Conservation (phyloP, 2,797 vertebrate species). For the Scleropages formosus region DNA sequence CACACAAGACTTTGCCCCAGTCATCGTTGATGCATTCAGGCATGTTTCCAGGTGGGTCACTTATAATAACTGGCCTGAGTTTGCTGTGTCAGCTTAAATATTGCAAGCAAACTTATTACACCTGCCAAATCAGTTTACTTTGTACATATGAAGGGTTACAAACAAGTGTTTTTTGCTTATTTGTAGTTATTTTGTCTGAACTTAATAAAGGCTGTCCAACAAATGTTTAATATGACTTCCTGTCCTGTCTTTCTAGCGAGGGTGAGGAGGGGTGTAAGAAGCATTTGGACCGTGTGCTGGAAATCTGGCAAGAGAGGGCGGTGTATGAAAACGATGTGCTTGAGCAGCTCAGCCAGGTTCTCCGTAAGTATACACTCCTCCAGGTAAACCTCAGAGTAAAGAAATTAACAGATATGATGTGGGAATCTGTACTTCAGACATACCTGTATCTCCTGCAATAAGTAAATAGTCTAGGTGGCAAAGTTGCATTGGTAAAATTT, state of each 20-base stretch:
- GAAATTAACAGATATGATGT: no score
- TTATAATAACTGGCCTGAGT: neutral
- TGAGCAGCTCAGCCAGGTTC: constrained; percentile 87
- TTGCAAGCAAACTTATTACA: neutral
- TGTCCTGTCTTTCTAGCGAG: constrained; percentile 67
- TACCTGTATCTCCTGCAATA: no score
- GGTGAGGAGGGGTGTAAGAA: constrained; percentile 95
- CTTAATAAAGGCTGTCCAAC: neutral
- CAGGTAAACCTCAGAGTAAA: no score
- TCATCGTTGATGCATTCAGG: constrained; percentile 95
- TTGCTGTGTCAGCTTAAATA: neutral
- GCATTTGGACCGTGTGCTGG: constrained; percentile 88
- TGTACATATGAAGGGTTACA: no score
- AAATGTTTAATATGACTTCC: neutral
- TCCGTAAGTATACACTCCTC: constrained; percentile 75
- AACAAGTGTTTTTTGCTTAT: neutral
- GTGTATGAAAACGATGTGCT: constrained; percentile 93
- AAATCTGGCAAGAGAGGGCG: constrained; percentile 97
- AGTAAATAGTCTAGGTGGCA: no score
- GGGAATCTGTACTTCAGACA: no score
- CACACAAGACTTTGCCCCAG: constrained; percentile 94
- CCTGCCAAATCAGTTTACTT: neutral
- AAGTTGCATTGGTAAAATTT: no score
- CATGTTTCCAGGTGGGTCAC: constrained; percentile 85
- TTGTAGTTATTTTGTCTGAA: neutral